Evolutionary conservation across 1,140 invertebrate genomes (phyloP).

Genomic region (Leucophenga varia): DNA sequence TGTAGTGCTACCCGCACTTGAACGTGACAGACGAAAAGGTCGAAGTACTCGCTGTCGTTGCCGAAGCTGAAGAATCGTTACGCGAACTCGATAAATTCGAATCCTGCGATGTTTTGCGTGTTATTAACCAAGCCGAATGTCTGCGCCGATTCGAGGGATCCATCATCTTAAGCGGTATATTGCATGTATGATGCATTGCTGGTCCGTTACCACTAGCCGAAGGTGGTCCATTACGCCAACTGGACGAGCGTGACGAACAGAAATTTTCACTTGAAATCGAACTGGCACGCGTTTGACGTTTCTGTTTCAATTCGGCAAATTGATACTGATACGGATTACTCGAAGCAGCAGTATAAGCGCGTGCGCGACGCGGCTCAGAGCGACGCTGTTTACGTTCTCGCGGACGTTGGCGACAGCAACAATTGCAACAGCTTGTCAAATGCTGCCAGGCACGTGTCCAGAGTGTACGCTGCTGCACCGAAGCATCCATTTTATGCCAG

Average conservation of each 20-base stretch:
- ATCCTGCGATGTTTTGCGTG: slow-evolving; percentile 85
- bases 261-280: slow-evolving; percentile 88
- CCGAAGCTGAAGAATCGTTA: slow-evolving; percentile 84
- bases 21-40: slow-evolving; percentile 81
- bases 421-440: slow-evolving; percentile 26
- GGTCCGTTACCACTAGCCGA: slow-evolving; percentile 60
- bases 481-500: slow-evolving; percentile 51
- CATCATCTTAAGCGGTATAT: slow-evolving; percentile 71
- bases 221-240: slow-evolving; percentile 72
- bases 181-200: slow-evolving; percentile 63
- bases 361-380: slow-evolving; percentile 36
- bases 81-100: slow-evolving; percentile 83
- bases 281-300: slow-evolving; percentile 72
- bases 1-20: slow-evolving; percentile 65
- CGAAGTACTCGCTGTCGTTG: slow-evolving; percentile 79
- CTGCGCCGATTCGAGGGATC: slow-evolving; percentile 69
- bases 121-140: slow-evolving; percentile 83
- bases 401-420: slow-evolving; percentile 40
- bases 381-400: slow-evolving; percentile 38
- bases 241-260: slow-evolving; percentile 78
- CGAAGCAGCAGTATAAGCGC: slow-evolving; percentile 45
- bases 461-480: slow-evolving; percentile 25
- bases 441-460: slow-evolving; percentile 33
- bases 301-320: slow-evolving; percentile 73
- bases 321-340: slow-evolving; percentile 76